Percentiles rank a stretch among this genome's conserved stretches.
phyloP scores from a whole-genome alignment of 2,888 invertebrate species.

The Dexiosoma caninum region DNA sequence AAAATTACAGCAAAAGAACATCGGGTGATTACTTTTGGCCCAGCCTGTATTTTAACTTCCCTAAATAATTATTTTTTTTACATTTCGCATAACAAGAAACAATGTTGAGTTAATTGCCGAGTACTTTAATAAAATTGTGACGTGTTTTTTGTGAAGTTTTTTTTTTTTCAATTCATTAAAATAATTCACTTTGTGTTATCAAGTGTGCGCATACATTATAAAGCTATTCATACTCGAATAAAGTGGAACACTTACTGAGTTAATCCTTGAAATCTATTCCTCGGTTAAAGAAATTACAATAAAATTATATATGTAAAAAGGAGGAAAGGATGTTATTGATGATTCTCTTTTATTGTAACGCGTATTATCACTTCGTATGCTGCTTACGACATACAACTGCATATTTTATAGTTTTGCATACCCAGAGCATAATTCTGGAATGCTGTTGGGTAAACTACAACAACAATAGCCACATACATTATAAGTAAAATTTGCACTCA shows the following conservation, averaged over 20 bases:
- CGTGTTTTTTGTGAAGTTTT: no score
- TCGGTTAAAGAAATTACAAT: no score
- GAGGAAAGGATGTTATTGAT: conserved; percentile 12
- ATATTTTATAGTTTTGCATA: conserved; percentile 39
- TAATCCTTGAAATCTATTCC: conserved; percentile 32
- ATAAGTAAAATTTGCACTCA: conserved; percentile 9
- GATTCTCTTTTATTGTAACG: conserved; percentile 27
- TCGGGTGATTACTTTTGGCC: no score
- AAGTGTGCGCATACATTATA: not conserved
- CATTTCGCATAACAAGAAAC: no score
- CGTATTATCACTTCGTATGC: conserved; percentile 31
- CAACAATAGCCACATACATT: not conserved
- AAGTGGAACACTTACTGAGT: conserved; percentile 21
- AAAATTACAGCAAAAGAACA: no score
- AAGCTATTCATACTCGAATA: not conserved
- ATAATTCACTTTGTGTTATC: not conserved
- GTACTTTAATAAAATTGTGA: no score
- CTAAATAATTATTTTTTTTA: no score
- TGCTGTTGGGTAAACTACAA: conserved; percentile 47
- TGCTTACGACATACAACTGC: not conserved
- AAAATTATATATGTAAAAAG: no score
- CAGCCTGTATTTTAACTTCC: no score
- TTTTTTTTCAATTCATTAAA: no score
- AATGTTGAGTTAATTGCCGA: no score
- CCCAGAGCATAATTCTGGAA: conserved; percentile 56